phyloP scores from a whole-genome alignment of 2,888 invertebrate species.

The Tetragonula carbonaria region DNA sequence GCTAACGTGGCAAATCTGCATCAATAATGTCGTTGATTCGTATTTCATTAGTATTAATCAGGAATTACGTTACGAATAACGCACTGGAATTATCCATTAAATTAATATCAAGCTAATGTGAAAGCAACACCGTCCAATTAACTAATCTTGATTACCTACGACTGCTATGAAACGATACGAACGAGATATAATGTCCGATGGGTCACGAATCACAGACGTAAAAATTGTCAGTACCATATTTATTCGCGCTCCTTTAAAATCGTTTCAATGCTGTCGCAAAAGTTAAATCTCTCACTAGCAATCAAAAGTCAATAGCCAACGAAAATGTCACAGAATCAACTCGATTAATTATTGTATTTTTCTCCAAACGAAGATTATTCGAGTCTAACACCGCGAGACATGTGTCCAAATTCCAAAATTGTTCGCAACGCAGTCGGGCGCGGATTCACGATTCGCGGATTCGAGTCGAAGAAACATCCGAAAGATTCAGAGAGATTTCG shows the following conservation, averaged over 20 bases:
- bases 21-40: not conserved
- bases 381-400: not conserved
- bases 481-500: conserved; percentile 26
- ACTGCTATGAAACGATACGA: not conserved
- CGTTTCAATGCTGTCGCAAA: not conserved
- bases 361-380: not conserved
- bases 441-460: too few species aligned
- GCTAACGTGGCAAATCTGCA: not conserved
- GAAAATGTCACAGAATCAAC: not conserved
- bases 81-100: conserved; percentile 5
- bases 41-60: not conserved
- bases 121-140: not conserved
- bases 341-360: not conserved
- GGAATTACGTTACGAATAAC: not conserved
- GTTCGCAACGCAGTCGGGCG: not conserved
- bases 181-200: not conserved
- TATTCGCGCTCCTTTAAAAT: not conserved
- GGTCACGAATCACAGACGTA: not conserved
- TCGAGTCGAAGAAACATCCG: conserved; percentile 23
- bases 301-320: too few species aligned
- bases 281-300: too few species aligned
- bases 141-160: not conserved
- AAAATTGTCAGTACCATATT: too few species aligned
- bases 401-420: not conserved
- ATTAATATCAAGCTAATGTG: not conserved